phyloP scores from a whole-genome alignment of 2,888 invertebrate genomes.

The Mactromeris polynyma region DNA sequence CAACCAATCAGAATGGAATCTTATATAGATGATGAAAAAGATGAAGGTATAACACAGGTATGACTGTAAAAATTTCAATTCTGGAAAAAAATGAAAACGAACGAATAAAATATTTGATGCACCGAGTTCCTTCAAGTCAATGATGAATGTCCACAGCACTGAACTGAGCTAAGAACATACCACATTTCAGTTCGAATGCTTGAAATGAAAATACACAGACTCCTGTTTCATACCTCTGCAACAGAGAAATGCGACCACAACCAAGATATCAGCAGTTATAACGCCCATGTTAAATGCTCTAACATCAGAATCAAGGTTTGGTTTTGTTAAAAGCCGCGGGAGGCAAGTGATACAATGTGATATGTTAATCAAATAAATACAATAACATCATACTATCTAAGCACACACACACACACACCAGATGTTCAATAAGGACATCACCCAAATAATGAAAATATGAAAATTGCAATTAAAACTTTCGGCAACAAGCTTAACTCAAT shows the following conservation, averaged over 20 bases:
- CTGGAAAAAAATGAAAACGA: background rate
- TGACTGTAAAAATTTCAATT: background rate
- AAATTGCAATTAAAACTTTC: too few relatives aligned
- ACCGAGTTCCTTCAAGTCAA: background rate
- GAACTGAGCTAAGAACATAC: background rate
- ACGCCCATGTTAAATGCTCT: too few relatives aligned
- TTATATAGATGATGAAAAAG: too few relatives aligned
- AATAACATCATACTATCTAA: background rate
- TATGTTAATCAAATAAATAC: background rate
- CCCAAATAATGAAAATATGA: background rate
- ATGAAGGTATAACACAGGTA: background rate
- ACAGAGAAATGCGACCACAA: background rate
- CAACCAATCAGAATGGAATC: too few relatives aligned
- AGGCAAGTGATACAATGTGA: background rate
- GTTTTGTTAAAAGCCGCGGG: background rate
- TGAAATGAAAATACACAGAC: background rate
- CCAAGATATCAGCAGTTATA: background rate
- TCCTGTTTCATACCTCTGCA: background rate
- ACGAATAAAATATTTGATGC: background rate
- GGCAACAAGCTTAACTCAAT: too few relatives aligned
- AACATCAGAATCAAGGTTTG: background rate
- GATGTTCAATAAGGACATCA: background rate
- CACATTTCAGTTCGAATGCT: background rate
- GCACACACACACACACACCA: constrained; percentile 5
- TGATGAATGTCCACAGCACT: background rate